Conservation (phyloP, 2,113 vertebrate genomes). For the Oncorhynchus masou region DNA sequence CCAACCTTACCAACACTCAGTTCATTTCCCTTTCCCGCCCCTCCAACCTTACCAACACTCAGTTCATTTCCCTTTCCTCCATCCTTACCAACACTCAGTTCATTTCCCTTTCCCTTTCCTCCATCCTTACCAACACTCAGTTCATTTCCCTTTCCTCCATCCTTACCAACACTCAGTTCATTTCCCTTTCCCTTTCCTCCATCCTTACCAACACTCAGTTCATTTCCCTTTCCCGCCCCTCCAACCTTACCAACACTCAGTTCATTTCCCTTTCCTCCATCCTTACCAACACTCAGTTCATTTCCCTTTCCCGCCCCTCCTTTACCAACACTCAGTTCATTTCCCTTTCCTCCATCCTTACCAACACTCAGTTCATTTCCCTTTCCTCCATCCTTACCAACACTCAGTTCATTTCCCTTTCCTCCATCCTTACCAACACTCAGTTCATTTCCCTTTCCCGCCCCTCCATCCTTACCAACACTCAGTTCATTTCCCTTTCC, state of each 20-base stretch:
- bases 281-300: too few species aligned
- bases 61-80: constrained; percentile 12
- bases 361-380: neutral
- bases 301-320: constrained; percentile 22
- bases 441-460: constrained; percentile 8
- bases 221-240: constrained; percentile 19
- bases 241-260: neutral
- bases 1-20: neutral
- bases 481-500: constrained; percentile 24
- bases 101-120: constrained; percentile 19
- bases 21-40: constrained; percentile 14
- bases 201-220: neutral
- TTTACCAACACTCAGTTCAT: too few species aligned
- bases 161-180: too few species aligned
- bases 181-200: constrained; percentile 24
- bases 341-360: constrained; percentile 12
- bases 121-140: neutral
- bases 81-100: neutral
- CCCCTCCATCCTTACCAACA: constrained; percentile 9
- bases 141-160: constrained; percentile 15
- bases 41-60: neutral
- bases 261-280: constrained; percentile 14
- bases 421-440: constrained; percentile 1
- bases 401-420: too few species aligned
- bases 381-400: too few species aligned